Evolutionary conservation across 1,140 invertebrate genomes (phyloP).

Genomic region (Rhyacophila brunnea): DNA sequence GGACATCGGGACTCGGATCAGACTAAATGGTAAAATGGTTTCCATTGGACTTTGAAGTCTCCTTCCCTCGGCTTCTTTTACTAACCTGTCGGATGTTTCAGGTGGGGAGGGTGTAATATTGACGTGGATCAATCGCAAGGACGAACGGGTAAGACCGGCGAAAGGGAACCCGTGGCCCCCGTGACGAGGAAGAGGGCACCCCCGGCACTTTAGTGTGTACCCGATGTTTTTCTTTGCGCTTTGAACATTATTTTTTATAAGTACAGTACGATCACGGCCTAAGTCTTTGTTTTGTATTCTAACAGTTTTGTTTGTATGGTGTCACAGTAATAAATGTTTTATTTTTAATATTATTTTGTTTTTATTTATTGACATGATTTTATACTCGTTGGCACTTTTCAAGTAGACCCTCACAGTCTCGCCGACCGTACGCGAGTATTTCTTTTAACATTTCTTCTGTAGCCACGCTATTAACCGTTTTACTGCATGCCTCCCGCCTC

Average conservation of each 20-base stretch:
- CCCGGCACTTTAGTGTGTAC: slow-evolving; percentile 17
- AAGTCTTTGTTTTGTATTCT: slow-evolving; percentile 33
- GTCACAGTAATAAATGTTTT: slow-evolving; percentile 36
- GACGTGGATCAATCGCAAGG: too few relatives aligned
- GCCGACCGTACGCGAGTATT: not conserved
- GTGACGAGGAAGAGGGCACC: slow-evolving; percentile 1
- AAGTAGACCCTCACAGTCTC: too few relatives aligned
- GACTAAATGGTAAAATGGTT: slow-evolving; percentile 13
- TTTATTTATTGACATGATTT: slow-evolving; percentile 33
- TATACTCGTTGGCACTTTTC: not conserved
- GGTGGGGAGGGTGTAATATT: slow-evolving; percentile 9
- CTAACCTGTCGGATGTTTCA: slow-evolving; percentile 28
- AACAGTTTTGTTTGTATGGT: slow-evolving; percentile 35
- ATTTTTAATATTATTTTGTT: slow-evolving; percentile 32
- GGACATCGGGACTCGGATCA: not conserved
- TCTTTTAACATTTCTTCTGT: not conserved
- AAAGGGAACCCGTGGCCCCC: not conserved
- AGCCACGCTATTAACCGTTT: not conserved
- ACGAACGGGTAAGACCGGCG: too few relatives aligned
- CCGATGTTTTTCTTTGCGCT: slow-evolving; percentile 29
- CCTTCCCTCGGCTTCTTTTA: not conserved
- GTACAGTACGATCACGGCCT: slow-evolving; percentile 20
- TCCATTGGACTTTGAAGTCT: not conserved
- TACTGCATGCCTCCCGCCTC: not conserved
- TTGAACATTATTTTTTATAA: slow-evolving; percentile 18